Evolutionary conservation across 2,113 vertebrate genomes (phyloP).

Genomic region (Trachemys scripta): DNA sequence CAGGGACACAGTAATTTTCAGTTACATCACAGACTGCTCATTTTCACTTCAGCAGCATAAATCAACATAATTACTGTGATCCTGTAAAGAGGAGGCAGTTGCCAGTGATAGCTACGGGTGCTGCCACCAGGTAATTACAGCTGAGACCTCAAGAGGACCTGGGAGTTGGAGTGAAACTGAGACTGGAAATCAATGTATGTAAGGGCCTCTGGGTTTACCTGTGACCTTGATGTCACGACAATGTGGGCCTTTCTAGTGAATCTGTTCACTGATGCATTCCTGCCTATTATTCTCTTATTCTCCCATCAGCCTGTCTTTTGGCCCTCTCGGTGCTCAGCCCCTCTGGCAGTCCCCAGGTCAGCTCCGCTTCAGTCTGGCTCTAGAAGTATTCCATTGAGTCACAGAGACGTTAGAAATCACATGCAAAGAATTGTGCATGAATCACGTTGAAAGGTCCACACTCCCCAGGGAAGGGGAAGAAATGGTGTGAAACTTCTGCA

Average conservation of each 20-base stretch:
- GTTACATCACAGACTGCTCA: constrained; percentile 58
- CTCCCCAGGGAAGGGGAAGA: neutral
- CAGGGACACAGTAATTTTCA: constrained; percentile 27
- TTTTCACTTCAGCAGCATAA: constrained; percentile 56
- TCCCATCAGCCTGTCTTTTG: neutral
- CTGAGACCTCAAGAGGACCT: neutral
- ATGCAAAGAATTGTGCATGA: neutral
- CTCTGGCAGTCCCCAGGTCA: no score
- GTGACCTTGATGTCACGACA: neutral
- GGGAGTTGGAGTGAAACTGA: neutral
- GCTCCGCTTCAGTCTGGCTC: neutral
- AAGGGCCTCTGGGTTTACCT: neutral
- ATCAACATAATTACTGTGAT: constrained; percentile 47
- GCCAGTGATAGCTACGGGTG: neutral
- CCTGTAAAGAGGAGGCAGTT: neutral
- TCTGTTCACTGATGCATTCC: neutral
- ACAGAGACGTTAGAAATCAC: neutral
- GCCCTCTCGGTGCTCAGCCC: neutral
- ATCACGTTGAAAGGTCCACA: neutral
- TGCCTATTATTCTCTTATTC: neutral
- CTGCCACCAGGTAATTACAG: neutral
- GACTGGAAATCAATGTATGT: neutral
- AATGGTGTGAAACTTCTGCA: neutral
- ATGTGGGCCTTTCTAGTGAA: neutral
- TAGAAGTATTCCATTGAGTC: neutral